Percentiles rank a stretch among this genome's conserved stretches.
These are phyloP conservation scores for Labeo calbasu DNA, from an alignment of 2,797 vertebrate genomes.

Conservation along the genomic window DNA sequence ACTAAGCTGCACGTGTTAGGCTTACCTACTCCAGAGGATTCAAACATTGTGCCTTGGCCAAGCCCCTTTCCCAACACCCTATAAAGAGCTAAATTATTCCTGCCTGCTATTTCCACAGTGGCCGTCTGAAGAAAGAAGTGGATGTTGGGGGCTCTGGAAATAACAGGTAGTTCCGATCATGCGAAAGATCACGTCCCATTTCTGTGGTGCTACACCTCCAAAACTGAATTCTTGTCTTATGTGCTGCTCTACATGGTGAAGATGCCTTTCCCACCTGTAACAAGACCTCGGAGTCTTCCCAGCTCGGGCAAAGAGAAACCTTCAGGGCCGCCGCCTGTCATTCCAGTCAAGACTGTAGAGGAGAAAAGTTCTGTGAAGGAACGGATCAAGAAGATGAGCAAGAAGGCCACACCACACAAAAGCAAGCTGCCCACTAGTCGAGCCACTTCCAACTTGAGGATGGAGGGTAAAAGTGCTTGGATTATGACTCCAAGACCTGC, in stretches of 20 bases:
- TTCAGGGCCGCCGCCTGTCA: not conserved
- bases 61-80: slow-evolving; percentile 22
- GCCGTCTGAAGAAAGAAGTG: slow-evolving; percentile 18
- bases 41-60: slow-evolving; percentile 49
- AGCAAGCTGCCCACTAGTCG: slow-evolving; percentile 57
- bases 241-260: slow-evolving; percentile 71
- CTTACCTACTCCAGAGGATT: slow-evolving; percentile 28
- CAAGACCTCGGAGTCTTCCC: slow-evolving; percentile 52
- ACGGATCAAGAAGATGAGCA: slow-evolving; percentile 72
- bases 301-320: slow-evolving; percentile 60
- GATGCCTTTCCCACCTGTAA: slow-evolving; percentile 77
- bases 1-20: slow-evolving; percentile 23
- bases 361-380: slow-evolving; percentile 68
- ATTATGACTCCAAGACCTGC: slow-evolving; percentile 24
- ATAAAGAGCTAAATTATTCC: slow-evolving; percentile 52
- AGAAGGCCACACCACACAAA: slow-evolving; percentile 66
- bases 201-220: slow-evolving; percentile 57
- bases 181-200: slow-evolving; percentile 46
- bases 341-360: slow-evolving; percentile 48
- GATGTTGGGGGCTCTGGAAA: slow-evolving; percentile 44
- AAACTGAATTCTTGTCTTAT: slow-evolving; percentile 68
- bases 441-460: slow-evolving; percentile 53
- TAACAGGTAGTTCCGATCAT: slow-evolving; percentile 66
- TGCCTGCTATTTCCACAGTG: slow-evolving; percentile 3
- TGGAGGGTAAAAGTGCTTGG: slow-evolving; percentile 61